Evolutionary conservation across 2,888 invertebrate genomes (phyloP).

Genomic region (Dione juno): DNA sequence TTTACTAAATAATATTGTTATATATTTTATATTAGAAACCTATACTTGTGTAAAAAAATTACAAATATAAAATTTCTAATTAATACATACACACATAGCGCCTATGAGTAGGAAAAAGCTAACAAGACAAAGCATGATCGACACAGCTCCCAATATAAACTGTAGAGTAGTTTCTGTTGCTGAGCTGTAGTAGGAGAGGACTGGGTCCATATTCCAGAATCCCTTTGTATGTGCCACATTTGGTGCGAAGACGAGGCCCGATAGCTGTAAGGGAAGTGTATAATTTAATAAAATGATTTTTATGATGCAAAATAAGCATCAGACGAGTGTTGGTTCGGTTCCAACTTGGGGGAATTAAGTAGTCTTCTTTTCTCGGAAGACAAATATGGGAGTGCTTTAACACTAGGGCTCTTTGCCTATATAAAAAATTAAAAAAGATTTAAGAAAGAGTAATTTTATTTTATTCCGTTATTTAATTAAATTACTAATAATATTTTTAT

Average conservation of each 20-base stretch:
- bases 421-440: too few relatives aligned
- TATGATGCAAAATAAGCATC: too few relatives aligned
- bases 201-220: conserved; percentile 60
- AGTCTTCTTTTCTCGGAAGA: too few relatives aligned
- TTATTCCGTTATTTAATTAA: too few relatives aligned
- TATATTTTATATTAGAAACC: too few relatives aligned
- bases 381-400: too few relatives aligned
- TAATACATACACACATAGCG: conserved; percentile 13
- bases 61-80: background rate
- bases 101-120: conserved; percentile 58
- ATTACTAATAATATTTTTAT: too few relatives aligned
- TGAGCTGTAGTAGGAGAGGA: conserved; percentile 58
- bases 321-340: too few relatives aligned
- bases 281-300: background rate
- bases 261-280: conserved; percentile 52
- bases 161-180: conserved; percentile 58
- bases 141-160: conserved; percentile 57
- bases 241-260: conserved; percentile 65
- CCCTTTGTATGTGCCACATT: conserved; percentile 62
- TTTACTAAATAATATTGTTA: too few relatives aligned
- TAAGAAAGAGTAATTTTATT: too few relatives aligned
- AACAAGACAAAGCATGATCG: conserved; percentile 60
- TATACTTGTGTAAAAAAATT: conserved; percentile 2
- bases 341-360: too few relatives aligned
- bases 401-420: too few relatives aligned